Percentiles rank a stretch among this genome's conserved stretches.
phyloP scores from a whole-genome alignment of 2,113 vertebrate species.

The Zingel zingel region DNA sequence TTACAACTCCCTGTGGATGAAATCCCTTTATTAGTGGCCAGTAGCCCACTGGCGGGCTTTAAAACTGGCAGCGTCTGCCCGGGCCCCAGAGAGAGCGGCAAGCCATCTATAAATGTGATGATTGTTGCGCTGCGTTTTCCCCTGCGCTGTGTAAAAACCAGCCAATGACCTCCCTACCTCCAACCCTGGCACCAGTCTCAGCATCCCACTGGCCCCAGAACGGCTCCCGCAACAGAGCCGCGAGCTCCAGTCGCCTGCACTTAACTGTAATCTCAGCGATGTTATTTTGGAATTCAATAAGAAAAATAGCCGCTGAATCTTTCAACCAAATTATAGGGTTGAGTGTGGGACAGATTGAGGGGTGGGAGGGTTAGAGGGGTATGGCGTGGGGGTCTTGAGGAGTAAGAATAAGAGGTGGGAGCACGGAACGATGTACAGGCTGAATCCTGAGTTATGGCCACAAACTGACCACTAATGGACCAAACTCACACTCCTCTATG shows the following conservation, averaged over 20 bases:
- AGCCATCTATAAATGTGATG: slow-evolving; percentile 72
- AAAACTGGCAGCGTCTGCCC: slow-evolving; percentile 59
- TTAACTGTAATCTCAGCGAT: slow-evolving; percentile 64
- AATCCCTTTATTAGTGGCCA: slow-evolving; percentile 73
- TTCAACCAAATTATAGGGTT: slow-evolving; percentile 79
- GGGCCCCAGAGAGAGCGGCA: slow-evolving; percentile 29
- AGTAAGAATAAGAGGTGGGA: slow-evolving; percentile 52
- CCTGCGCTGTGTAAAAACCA: slow-evolving; percentile 53
- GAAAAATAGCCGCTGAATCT: slow-evolving; percentile 73
- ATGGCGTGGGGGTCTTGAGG: slow-evolving; percentile 35
- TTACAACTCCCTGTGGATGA: slow-evolving; percentile 58
- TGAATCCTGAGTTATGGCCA: slow-evolving; percentile 58
- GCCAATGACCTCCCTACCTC: slow-evolving; percentile 62
- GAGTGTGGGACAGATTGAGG: slow-evolving; percentile 47
- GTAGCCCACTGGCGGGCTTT: slow-evolving; percentile 70
- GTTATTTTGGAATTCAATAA: slow-evolving; percentile 78
- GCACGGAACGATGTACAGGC: slow-evolving; percentile 5
- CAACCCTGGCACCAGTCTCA: slow-evolving; percentile 57
- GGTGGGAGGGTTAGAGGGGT: slow-evolving; percentile 1
- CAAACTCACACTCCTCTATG: slow-evolving; percentile 63
- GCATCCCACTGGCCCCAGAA: slow-evolving; percentile 55
- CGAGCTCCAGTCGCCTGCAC: slow-evolving; percentile 55
- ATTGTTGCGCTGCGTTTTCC: slow-evolving; percentile 70
- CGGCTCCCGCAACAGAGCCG: slow-evolving; percentile 44
- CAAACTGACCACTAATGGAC: slow-evolving; percentile 72